These are phyloP conservation scores for Epizoanthus scotinus DNA, from an alignment of 92 coral and sea anemone genomes.

Conservation along the genomic window DNA sequence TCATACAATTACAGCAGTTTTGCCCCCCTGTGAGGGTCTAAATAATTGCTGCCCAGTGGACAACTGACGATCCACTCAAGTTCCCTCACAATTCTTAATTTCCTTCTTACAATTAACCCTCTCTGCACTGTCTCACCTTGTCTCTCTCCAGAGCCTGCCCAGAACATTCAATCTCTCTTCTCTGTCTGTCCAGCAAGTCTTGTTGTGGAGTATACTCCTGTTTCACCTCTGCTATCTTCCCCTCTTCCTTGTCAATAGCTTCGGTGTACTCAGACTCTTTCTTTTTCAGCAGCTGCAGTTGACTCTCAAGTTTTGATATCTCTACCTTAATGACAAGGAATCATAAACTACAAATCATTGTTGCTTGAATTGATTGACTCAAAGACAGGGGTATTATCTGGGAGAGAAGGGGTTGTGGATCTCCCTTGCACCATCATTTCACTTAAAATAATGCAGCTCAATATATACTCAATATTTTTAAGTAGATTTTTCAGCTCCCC, in stretches of 20 bases:
- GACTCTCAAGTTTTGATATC: slow-evolving; percentile 68
- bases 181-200: slow-evolving; percentile 58
- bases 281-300: slow-evolving; percentile 54
- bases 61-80: too few species aligned
- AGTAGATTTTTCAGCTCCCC: too few species aligned
- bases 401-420: too few species aligned
- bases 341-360: neutral
- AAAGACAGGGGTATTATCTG: neutral
- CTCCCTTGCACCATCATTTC: too few species aligned
- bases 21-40: too few species aligned
- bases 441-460: too few species aligned
- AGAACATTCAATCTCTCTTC: slow-evolving; percentile 48
- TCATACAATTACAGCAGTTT: too few species aligned
- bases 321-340: slow-evolving; percentile 52
- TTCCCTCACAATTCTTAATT: too few species aligned
- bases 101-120: too few species aligned
- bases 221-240: slow-evolving; percentile 63
- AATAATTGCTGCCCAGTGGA: too few species aligned
- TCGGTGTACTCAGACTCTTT: slow-evolving; percentile 49
- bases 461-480: too few species aligned
- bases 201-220: slow-evolving; percentile 64
- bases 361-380: neutral
- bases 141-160: slow-evolving; percentile 51
- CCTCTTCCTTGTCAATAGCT: slow-evolving; percentile 63
- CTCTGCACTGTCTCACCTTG: slow-evolving; percentile 47